phyloP scores from a whole-genome alignment of 2,888 invertebrate genomes.

The Dynastes tityus region DNA sequence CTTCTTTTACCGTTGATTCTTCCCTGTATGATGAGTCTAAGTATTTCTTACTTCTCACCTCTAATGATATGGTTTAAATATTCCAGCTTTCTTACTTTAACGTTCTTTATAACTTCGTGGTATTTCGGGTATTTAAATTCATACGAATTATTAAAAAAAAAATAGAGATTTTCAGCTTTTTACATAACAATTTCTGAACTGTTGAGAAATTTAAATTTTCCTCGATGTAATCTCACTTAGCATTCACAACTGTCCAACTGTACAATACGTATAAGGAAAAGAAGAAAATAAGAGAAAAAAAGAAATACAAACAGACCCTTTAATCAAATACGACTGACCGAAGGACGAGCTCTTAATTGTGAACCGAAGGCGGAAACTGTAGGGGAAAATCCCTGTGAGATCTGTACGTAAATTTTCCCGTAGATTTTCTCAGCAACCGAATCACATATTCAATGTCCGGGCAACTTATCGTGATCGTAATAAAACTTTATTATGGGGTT shows the following conservation, averaged over 20 bases:
- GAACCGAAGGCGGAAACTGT: conserved; percentile 10
- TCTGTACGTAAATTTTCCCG: conserved; percentile 40
- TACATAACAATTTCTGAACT: too few species aligned
- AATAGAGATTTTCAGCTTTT: too few species aligned
- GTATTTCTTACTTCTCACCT: too few species aligned
- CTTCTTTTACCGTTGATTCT: too few species aligned
- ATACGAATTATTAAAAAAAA: too few species aligned
- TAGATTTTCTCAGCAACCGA: conserved; percentile 16
- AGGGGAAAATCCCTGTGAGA: conserved; percentile 25
- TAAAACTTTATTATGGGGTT: conserved; percentile 40
- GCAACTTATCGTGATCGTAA: conserved; percentile 39
- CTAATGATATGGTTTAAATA: too few species aligned
- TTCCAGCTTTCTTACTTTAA: too few species aligned
- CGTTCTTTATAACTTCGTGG: too few species aligned
- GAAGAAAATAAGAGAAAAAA: neutral
- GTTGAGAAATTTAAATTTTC: too few species aligned
- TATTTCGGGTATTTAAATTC: too few species aligned
- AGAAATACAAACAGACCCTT: conserved; percentile 30
- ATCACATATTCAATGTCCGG: conserved; percentile 33
- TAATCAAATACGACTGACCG: conserved; percentile 31
- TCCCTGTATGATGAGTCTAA: too few species aligned
- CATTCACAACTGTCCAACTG: neutral
- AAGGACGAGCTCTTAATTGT: conserved; percentile 42
- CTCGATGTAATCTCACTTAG: too few species aligned
- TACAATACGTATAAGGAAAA: neutral